Percentiles rank a stretch among this genome's conserved stretches.
Evolutionary conservation across 35 echinoderm and acorn worm genomes (phyloP).

Genomic region (Diadema setosum): DNA sequence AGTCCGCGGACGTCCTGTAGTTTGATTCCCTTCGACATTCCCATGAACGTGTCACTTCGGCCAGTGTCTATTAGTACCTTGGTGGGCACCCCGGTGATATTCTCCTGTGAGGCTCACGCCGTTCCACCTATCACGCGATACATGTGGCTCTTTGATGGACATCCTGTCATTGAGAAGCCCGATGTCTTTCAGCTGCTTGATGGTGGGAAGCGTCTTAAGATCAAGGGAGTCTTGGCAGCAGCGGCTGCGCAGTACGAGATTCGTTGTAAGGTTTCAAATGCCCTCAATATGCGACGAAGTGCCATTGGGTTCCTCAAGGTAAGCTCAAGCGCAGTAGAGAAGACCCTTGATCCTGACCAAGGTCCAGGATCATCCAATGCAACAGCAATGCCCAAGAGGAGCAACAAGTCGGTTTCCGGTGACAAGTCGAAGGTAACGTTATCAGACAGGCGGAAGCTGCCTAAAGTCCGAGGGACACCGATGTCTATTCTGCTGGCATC

Average conservation of each 20-base stretch:
- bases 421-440: neutral
- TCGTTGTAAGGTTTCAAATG: constrained; percentile 32
- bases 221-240: neutral
- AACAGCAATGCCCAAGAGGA: neutral
- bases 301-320: constrained; percentile 37
- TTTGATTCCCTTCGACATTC: constrained; percentile 59
- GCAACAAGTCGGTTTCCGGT: neutral
- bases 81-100: neutral
- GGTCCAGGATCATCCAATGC: neutral
- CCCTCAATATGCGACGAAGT: constrained; percentile 14
- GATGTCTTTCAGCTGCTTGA: constrained; percentile 22
- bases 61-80: neutral
- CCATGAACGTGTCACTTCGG: constrained; percentile 33
- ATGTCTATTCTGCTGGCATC: constrained; percentile 33
- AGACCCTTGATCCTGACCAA: neutral
- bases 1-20: constrained; percentile 27
- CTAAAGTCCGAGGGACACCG: neutral
- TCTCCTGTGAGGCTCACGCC: constrained; percentile 5
- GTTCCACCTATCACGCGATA: constrained; percentile 32
- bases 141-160: constrained; percentile 45
- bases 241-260: constrained; percentile 14
- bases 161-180: constrained; percentile 46
- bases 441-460: neutral
- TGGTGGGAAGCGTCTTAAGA: constrained; percentile 17
- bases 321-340: neutral